A percentile compares a stretch with the other conserved stretches of the same genome.
Evolutionary conservation across 2,797 vertebrate genomes (phyloP).

Genomic region (Columba guinea): DNA sequence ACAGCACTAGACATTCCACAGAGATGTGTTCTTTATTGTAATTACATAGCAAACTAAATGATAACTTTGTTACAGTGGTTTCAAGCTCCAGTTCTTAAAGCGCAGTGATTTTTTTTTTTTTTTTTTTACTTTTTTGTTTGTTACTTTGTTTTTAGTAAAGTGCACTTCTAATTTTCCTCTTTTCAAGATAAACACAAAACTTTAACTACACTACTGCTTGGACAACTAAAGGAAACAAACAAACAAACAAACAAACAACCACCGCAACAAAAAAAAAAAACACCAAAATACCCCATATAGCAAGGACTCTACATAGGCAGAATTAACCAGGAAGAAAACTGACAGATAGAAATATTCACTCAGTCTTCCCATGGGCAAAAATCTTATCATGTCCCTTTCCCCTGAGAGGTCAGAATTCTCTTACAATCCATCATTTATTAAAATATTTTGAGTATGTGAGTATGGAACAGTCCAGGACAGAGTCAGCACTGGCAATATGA

Average conservation of each 20-base stretch:
- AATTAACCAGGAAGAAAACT: neutral
- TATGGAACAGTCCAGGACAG: neutral
- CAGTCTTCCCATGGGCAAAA: neutral
- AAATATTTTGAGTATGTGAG: neutral
- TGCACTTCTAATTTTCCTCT: neutral
- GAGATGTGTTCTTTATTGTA: neutral
- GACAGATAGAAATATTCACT: neutral
- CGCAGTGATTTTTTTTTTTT: neutral
- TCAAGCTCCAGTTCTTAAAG: neutral
- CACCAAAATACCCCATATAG: neutral
- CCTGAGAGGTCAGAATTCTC: neutral
- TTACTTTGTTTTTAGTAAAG: rapidly evolving
- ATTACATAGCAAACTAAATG: neutral
- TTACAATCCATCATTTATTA: neutral
- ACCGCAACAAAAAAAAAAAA: too few relatives aligned
- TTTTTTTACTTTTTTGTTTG: neutral
- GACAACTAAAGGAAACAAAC: too few relatives aligned
- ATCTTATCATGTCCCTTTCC: neutral
- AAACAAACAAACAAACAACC: too few relatives aligned
- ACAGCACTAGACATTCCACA: neutral
- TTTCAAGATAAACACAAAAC: neutral
- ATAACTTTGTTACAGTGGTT: neutral
- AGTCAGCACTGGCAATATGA: neutral
- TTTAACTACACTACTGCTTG: neutral
- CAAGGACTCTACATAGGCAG: neutral